Evolutionary conservation across 2,113 vertebrate genomes (phyloP).

Genomic region (Hypocryptadius cinnamomeus): DNA sequence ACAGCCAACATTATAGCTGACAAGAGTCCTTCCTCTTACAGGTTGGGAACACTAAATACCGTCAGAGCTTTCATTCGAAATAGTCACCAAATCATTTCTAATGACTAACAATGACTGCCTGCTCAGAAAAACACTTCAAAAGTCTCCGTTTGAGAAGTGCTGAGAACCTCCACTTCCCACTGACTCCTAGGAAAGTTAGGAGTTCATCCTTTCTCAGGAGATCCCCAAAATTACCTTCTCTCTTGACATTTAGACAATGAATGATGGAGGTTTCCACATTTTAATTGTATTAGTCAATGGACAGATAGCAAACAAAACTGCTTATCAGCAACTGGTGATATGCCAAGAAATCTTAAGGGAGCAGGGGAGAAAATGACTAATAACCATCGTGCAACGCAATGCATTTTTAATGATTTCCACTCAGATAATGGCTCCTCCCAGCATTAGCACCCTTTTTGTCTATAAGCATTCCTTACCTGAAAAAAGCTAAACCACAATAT

Average conservation of each 20-base stretch:
- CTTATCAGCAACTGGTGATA: background rate
- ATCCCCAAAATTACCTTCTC: background rate
- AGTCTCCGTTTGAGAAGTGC: background rate
- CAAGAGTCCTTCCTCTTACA: background rate
- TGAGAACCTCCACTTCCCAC: background rate
- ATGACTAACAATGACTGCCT: background rate
- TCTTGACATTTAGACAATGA: background rate
- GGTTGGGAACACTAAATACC: background rate
- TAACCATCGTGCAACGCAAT: background rate
- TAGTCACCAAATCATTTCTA: background rate
- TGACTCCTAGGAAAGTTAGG: background rate
- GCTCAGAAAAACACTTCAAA: background rate
- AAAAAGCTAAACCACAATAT: background rate
- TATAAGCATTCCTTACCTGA: background rate
- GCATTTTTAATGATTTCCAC: background rate
- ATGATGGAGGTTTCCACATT: background rate
- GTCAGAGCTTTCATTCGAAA: background rate
- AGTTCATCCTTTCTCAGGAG: background rate
- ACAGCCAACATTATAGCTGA: background rate
- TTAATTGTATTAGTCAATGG: background rate
- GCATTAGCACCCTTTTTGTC: background rate
- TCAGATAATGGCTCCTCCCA: background rate
- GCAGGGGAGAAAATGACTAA: background rate
- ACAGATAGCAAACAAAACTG: constrained; percentile 4
- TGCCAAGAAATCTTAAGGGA: background rate